phyloP scores from a whole-genome alignment of 2,888 invertebrate genomes.

The Ommatoiulus sabulosus region DNA sequence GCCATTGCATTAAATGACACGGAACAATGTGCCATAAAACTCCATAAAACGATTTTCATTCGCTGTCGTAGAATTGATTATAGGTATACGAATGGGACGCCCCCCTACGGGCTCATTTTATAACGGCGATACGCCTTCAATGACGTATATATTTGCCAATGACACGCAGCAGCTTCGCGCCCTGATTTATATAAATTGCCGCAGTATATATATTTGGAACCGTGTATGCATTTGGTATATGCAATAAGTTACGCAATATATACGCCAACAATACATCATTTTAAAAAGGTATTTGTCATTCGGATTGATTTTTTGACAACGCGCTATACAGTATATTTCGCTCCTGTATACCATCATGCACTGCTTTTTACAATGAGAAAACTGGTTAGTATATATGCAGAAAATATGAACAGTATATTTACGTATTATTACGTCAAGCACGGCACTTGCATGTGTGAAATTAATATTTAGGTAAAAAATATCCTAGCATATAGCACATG shows the following conservation, averaged over 20 bases:
- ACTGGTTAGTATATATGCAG: no score
- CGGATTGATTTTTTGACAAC: no score
- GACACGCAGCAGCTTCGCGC: no score
- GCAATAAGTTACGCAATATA: background rate
- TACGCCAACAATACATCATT: background rate
- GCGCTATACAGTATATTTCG: no score
- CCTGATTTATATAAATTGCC: background rate
- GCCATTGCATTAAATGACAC: conserved; percentile 12
- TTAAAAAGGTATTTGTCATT: background rate
- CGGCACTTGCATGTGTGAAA: no score
- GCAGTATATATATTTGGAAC: background rate
- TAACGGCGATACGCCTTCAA: background rate
- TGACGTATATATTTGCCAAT: background rate
- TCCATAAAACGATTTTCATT: conserved; percentile 2
- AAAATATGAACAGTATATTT: no score
- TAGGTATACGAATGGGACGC: background rate
- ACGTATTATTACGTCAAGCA: no score
- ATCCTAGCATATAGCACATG: no score
- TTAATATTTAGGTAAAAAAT: no score
- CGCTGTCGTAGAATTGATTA: background rate
- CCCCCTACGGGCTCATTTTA: background rate
- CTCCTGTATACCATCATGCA: no score
- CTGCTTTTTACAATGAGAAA: no score
- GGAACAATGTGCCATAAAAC: background rate
- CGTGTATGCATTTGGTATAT: background rate